A percentile compares a stretch with the other conserved stretches of the same genome.
Conservation (phyloP, 2,888 invertebrate species). For the Apodemia duryi region DNA sequence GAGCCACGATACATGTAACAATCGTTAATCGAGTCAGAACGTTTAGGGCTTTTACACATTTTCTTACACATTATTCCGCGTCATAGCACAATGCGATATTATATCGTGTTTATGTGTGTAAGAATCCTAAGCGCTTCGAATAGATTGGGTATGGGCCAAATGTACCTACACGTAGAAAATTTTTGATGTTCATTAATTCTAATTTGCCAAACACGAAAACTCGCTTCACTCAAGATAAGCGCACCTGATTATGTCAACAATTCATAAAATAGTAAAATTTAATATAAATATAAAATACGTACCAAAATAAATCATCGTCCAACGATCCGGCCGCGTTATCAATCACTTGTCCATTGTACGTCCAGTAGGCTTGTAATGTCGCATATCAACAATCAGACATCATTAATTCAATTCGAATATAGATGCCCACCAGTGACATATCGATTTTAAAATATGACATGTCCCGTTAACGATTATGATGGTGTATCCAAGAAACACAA, state of each 20-base stretch:
- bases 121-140: too few species aligned
- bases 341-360: conserved; percentile 32
- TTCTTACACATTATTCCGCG: too few species aligned
- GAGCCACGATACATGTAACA: too few species aligned
- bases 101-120: too few species aligned
- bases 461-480: conserved; percentile 21
- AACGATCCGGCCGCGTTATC: conserved; percentile 29
- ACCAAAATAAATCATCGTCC: conserved; percentile 19
- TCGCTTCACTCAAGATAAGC: neutral
- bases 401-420: conserved; percentile 48
- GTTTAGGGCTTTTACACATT: too few species aligned
- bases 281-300: conserved; percentile 6
- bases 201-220: neutral
- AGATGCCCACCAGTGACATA: conserved; percentile 23
- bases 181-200: neutral
- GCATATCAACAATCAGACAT: conserved; percentile 51
- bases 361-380: conserved; percentile 44
- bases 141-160: too few species aligned
- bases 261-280: conserved; percentile 14
- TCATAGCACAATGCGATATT: too few species aligned
- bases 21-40: too few species aligned
- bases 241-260: conserved; percentile 19
- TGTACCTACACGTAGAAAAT: too few species aligned
- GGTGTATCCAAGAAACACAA: conserved; percentile 12
- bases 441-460: conserved; percentile 32